Base-by-base conservation (phyloP, 2,113 vertebrate species). In the Onychorhynchus coronatus region DNA sequence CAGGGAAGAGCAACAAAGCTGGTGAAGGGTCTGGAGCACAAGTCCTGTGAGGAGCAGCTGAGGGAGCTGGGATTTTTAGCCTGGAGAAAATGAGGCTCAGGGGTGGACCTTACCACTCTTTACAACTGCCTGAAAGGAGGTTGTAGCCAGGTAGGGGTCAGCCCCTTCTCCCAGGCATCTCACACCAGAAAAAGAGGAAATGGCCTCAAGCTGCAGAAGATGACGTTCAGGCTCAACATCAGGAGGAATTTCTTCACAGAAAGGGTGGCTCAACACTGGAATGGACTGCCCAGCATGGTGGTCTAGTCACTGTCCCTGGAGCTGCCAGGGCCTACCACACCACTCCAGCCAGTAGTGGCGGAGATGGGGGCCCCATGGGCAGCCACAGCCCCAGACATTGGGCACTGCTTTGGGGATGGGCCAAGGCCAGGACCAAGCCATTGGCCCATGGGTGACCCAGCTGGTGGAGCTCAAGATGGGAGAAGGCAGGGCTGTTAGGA, bases 341-440 rank as follows among this genome's bases (percentile, higher is more conserved):
- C 8, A 17, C 4, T 8, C 7, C 11, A 50, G 11, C 6, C 11
- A 47, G 11, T 8, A 65, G 35, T 2, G 5, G 37, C 7, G 46
- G 25, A 78, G 33, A 39, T 4, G 0, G 0, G 25, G 5, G 2
- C 5, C 12, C 20, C 2, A 2, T 6, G n/a, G 27, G 8, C 23
- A 79, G n/a, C 8, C 49, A 37, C 37, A n/a, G 21, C 8, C 37
- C 8, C 6, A 11, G 9, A n/a, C 18, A n/a, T 5, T 6, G 2
- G 24, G 17, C 20, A 52, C 16, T 31, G 78, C 11, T 5, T 21
- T 30, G 11, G 27, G 41, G 9, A 5, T 14, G 5, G 39, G 11
- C 8, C 1, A 1, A 35, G 62, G 24, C 1, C 8, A 4, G 41
- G 14, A 16, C 1, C 1, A 9, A 59, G 16, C 42, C 13, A 1